phyloP scores from a whole-genome alignment of 2,797 vertebrate species.

The Anabas testudineus region DNA sequence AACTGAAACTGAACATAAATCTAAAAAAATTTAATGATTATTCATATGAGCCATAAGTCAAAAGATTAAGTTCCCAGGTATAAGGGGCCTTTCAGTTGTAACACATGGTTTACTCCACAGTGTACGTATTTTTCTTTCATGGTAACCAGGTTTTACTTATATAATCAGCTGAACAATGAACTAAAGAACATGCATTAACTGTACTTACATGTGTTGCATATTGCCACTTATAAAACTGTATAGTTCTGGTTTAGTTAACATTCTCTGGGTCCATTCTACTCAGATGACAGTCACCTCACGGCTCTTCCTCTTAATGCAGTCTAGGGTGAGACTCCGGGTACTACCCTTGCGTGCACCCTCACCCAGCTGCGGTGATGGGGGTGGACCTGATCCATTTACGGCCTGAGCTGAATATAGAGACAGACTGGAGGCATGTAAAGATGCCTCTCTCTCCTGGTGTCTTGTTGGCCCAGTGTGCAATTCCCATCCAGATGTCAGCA shows the following conservation, averaged over 20 bases:
- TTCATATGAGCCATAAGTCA: neutral
- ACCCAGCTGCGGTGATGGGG: constrained; percentile 66
- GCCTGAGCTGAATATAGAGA: constrained; percentile 62
- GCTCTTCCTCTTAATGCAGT: constrained; percentile 88
- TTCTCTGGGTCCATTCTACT: constrained; percentile 22
- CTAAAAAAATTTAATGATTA: neutral
- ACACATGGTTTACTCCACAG: neutral
- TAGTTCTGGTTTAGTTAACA: neutral
- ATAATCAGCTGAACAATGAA: too few species aligned
- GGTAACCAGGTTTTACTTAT: neutral
- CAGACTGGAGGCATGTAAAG: constrained; percentile 61
- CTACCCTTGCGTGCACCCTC: constrained; percentile 79
- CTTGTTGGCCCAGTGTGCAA: constrained; percentile 50
- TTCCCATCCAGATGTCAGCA: constrained; percentile 45
- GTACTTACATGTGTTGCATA: neutral
- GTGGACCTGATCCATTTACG: constrained; percentile 23
- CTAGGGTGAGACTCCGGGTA: constrained; percentile 81
- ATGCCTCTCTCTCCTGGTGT: constrained; percentile 81
- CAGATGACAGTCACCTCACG: constrained; percentile 88
- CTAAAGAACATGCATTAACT: neutral
- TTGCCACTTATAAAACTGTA: constrained; percentile 30
- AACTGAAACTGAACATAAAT: neutral
- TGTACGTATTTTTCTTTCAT: neutral
- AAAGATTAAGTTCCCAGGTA: neutral
- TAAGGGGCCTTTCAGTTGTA: neutral